Percentiles rank a stretch among this genome's conserved stretches.
phyloP scores from a whole-genome alignment of 2,113 vertebrate genomes.

The Galemys pyrenaicus region DNA sequence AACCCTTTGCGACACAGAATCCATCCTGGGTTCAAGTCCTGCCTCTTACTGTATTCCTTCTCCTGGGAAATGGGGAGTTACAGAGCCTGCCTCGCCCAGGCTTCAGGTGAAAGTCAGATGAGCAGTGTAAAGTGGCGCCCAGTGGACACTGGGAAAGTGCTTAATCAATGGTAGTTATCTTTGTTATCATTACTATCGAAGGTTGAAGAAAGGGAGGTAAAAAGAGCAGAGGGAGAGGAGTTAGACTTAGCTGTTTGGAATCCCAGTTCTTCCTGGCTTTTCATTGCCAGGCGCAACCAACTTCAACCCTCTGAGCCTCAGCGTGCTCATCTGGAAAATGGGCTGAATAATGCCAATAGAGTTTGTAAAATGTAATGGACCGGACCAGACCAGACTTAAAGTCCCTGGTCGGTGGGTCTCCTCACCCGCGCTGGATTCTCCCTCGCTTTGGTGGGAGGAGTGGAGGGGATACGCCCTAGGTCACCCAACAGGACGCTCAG shows the following conservation, averaged over 20 bases:
- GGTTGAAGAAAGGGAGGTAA: background rate
- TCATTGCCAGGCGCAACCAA: rapidly evolving
- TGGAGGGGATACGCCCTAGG: background rate
- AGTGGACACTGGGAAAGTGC: no score
- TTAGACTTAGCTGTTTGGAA: background rate
- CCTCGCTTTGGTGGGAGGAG: background rate
- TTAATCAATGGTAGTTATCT: rapidly evolving
- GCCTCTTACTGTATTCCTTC: background rate
- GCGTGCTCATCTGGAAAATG: background rate
- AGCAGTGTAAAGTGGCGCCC: rapidly evolving
- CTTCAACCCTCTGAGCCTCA: background rate
- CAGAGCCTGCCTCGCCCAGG: no score
- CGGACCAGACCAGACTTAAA: rapidly evolving
- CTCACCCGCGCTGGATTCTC: rapidly evolving
- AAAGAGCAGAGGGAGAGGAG: rapidly evolving
- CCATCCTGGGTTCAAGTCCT: background rate
- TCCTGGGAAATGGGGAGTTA: background rate
- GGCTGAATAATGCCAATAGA: background rate
- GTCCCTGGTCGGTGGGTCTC: background rate
- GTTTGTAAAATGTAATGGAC: background rate
- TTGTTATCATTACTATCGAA: no score
- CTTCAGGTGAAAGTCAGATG: rapidly evolving
- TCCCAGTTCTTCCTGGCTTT: rapidly evolving
- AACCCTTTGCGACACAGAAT: background rate
- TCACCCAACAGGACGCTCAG: rapidly evolving